These are phyloP conservation scores for Chesias legatella DNA, from an alignment of 2,888 invertebrate genomes.

Conservation along the genomic window DNA sequence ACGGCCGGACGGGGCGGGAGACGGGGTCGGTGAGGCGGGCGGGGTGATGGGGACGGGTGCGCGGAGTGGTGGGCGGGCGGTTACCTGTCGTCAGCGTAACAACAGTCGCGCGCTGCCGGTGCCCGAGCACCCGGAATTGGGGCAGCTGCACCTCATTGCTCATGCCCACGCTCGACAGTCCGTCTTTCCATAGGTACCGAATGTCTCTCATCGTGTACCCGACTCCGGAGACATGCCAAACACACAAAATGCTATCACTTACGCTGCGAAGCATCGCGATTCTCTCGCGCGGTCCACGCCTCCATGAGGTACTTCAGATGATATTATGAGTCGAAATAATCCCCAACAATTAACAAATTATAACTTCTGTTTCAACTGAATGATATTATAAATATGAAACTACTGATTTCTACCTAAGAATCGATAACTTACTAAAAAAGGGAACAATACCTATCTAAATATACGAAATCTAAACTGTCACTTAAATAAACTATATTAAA, in stretches of 20 bases:
- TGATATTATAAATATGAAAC: conserved; percentile 70
- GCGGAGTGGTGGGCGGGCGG: conserved; percentile 64
- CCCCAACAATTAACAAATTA: conserved; percentile 26
- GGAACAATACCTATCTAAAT: no score
- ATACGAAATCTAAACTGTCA: no score
- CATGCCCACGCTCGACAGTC: conserved; percentile 95
- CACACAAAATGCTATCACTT: conserved; percentile 81
- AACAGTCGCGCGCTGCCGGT: conserved; percentile 96
- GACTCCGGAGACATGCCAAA: conserved; percentile 86
- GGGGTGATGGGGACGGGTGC: conserved; percentile 67
- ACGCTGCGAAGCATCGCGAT: conserved; percentile 72
- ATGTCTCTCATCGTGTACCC: conserved; percentile 99
- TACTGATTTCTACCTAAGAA: conserved; percentile 32
- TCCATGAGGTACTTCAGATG: conserved; percentile 37
- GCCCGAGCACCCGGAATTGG: conserved; percentile 97
- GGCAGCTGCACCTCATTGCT: conserved; percentile 97
- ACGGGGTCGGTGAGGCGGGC: conserved; percentile 67
- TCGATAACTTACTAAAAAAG: conserved; percentile 4
- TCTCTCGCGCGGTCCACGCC: conserved; percentile 50
- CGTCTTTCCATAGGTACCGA: conserved; percentile 97
- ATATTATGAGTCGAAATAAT: conserved; percentile 43
- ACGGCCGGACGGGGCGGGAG: conserved; percentile 75
- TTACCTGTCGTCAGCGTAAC: conserved; percentile 98
- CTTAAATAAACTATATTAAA: no score
- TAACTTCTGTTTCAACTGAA: conserved; percentile 43